Evolutionary conservation across 2,888 invertebrate species (phyloP).

Genomic region (Limnephilus rhombicus): DNA sequence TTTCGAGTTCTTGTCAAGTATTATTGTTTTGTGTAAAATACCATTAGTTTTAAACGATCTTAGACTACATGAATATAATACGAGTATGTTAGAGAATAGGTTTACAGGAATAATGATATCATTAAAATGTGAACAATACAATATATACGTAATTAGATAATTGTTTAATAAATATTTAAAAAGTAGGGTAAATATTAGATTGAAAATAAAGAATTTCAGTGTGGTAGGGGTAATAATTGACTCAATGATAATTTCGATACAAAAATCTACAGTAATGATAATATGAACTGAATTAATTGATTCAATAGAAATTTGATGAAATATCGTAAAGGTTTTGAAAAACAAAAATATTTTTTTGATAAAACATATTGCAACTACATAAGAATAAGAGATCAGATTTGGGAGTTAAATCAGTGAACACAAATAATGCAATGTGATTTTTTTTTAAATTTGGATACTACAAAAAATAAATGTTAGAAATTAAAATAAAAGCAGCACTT

Average conservation of each 20-base stretch:
- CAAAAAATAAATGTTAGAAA: neutral
- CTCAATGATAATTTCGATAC: slow-evolving; percentile 57
- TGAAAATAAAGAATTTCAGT: slow-evolving; percentile 46
- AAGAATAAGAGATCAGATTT: neutral
- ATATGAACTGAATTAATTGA: neutral
- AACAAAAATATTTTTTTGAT: no score
- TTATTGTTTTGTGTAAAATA: neutral
- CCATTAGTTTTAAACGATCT: neutral
- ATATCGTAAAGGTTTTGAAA: no score
- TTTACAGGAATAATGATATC: slow-evolving; percentile 40
- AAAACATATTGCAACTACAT: neutral
- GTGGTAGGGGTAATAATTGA: slow-evolving; percentile 64
- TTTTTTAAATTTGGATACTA: neutral
- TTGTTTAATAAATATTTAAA: slow-evolving; percentile 13
- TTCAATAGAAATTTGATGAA: neutral
- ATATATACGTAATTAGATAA: neutral
- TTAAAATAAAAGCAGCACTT: neutral
- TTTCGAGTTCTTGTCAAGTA: neutral
- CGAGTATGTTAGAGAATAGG: slow-evolving; percentile 2
- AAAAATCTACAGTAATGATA: neutral
- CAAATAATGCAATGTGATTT: no score
- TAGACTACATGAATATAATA: neutral
- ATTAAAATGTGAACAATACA: slow-evolving; percentile 44
- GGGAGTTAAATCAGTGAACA: neutral
- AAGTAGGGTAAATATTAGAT: slow-evolving; percentile 18